phyloP scores from a whole-genome alignment of 1,140 invertebrate species.

The Rhopalosiphum maidis region DNA sequence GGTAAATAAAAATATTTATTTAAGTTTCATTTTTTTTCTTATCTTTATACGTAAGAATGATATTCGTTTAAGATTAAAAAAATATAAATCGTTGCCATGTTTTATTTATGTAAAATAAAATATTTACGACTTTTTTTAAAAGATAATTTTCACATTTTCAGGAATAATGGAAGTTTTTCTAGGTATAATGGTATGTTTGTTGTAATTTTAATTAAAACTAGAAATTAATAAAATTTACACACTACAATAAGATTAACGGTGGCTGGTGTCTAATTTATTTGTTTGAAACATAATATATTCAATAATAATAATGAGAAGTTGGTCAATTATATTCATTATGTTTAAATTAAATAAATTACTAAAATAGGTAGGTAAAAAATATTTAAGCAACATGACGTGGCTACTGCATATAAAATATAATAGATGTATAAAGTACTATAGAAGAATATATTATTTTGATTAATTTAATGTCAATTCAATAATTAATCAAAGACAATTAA shows the following conservation, averaged over 20 bases:
- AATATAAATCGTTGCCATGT: background rate
- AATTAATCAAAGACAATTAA: background rate
- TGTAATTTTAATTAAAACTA: background rate
- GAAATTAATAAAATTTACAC: background rate
- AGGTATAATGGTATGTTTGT: background rate
- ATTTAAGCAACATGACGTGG: background rate
- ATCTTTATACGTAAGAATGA: background rate
- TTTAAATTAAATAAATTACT: background rate
- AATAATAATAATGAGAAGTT: background rate
- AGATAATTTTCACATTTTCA: background rate
- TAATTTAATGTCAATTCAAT: background rate
- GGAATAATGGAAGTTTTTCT: background rate
- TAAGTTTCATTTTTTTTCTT: background rate
- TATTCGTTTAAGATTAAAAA: background rate
- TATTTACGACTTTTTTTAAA: background rate
- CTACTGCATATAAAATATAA: background rate
- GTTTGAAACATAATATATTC: background rate
- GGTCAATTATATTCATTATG: background rate
- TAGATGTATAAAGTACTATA: background rate
- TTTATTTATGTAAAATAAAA: background rate
- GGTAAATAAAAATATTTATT: background rate
- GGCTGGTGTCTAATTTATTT: background rate
- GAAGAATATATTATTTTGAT: background rate
- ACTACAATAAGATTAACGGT: background rate
- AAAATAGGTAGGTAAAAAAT: background rate